Conservation (phyloP, 2,888 invertebrate species). For the Drosophila nr. medialis region DNA sequence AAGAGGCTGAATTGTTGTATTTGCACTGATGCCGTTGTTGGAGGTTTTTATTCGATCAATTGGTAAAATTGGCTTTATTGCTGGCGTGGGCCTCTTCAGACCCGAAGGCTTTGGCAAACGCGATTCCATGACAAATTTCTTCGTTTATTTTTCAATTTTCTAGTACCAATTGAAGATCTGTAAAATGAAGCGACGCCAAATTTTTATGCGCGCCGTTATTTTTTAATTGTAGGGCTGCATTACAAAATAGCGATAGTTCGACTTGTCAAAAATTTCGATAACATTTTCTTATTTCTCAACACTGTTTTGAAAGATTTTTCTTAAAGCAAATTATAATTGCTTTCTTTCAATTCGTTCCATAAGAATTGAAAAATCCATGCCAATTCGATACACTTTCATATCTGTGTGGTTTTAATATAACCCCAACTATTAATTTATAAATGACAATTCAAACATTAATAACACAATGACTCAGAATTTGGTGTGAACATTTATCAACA, state of each 20-base stretch:
- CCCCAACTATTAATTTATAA: not conserved
- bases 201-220: conserved; percentile 63
- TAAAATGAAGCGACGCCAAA: conserved; percentile 61
- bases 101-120: conserved; percentile 85
- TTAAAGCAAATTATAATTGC: not conserved
- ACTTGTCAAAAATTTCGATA: not conserved
- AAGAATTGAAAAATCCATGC: not conserved
- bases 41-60: conserved; percentile 80
- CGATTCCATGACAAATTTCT: conserved; percentile 84
- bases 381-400: not conserved
- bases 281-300: conserved; percentile 1
- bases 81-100: conserved; percentile 72
- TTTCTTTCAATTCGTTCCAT: not conserved
- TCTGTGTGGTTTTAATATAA: not conserved
- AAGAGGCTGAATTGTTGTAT: conserved; percentile 44
- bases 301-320: conserved; percentile 6
- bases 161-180: conserved; percentile 5
- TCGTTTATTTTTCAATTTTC: not conserved
- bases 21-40: conserved; percentile 27
- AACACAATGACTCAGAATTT: not conserved
- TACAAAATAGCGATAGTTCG: conserved; percentile 9
- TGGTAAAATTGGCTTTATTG: conserved; percentile 78
- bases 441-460: not conserved
- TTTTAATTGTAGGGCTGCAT: conserved; percentile 57
- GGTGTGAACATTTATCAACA: not conserved